Base-by-base conservation (phyloP, 2,888 invertebrate genomes). In the Bellardia pandia region DNA sequence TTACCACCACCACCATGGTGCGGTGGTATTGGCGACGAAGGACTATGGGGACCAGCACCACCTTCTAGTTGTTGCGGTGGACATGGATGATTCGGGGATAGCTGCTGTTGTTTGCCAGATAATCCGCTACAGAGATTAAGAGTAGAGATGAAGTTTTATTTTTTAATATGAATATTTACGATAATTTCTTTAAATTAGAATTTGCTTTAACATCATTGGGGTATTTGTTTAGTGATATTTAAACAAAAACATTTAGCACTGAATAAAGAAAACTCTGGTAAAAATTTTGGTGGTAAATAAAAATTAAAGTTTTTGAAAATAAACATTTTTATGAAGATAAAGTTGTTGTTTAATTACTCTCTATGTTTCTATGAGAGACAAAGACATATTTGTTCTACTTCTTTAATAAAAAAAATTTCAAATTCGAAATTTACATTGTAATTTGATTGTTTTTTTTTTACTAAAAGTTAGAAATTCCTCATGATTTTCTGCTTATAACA, bases 51-150 rank as follows among this genome's bases (percentile, higher is more conserved):
- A 45, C 90, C 88, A 40, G 90, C 90, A 48, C 90, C 91, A 72
- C 89, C 91, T 45, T 89, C 91, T 64, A 90, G 88, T 80, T 90
- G 90, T 76, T 90, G 89, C 81, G 90, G 88, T 85, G 90, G 86
- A 86, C 90, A 90, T 58, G 90, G 91, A 88, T 91, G 91, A 89
- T 90, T 91, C 45, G 91, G 92, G 72, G 92, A 92, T 53, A 91
- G 87, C 74, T 91, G 91, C 78, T 91, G 91, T 86, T 91, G 91
- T 87, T 91, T 91, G 76, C 90, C 90, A 85, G 91, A 90, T 89
- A 93, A 89, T 88, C 91, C 92, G 90, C 93, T 90, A 90, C 91
- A 92, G 78, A 78, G 62, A 82, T 82, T 74, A 78, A 56, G 85
- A 76, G 80, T 62, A 71, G 75, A 81, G 58, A 68, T 75, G 30